Conservation (phyloP, 2,888 invertebrate species). For the Trissolcus japonicus region DNA sequence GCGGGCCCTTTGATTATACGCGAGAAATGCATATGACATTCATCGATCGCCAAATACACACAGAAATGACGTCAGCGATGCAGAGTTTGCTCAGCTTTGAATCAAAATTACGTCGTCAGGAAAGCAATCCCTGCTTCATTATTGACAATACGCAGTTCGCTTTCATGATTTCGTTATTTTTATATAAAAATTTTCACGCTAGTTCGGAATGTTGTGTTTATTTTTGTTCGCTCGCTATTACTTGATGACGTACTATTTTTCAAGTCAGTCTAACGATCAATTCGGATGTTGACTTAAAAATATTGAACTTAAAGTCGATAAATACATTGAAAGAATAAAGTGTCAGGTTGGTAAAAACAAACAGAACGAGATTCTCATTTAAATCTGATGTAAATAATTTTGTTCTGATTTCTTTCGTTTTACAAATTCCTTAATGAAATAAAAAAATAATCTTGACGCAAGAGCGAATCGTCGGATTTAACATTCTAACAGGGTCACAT, state of each 20-base stretch:
- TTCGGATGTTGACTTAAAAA: too few species aligned
- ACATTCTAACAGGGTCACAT: conserved; percentile 39
- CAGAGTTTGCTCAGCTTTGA: conserved; percentile 33
- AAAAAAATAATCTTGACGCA: conserved; percentile 40
- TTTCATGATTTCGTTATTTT: conserved; percentile 27
- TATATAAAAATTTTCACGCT: conserved; percentile 9
- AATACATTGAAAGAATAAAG: background rate
- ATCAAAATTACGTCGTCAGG: conserved; percentile 45
- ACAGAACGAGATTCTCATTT: background rate
- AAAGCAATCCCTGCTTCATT: conserved; percentile 43
- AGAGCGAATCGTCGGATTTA: conserved; percentile 38
- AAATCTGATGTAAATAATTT: background rate
- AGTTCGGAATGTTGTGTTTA: background rate
- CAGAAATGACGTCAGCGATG: conserved; percentile 47
- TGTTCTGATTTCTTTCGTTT: background rate
- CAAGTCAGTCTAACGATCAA: background rate
- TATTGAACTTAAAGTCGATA: background rate
- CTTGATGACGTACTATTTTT: background rate
- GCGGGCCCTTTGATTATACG: conserved; percentile 46
- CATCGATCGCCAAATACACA: conserved; percentile 51
- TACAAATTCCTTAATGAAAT: conserved; percentile 14
- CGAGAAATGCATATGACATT: conserved; percentile 48
- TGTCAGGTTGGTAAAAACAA: background rate
- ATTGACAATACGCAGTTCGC: conserved; percentile 38
- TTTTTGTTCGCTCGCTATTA: background rate